Base-by-base conservation (phyloP, 92 coral and sea anemone species). In the Meandrina meandrites region DNA sequence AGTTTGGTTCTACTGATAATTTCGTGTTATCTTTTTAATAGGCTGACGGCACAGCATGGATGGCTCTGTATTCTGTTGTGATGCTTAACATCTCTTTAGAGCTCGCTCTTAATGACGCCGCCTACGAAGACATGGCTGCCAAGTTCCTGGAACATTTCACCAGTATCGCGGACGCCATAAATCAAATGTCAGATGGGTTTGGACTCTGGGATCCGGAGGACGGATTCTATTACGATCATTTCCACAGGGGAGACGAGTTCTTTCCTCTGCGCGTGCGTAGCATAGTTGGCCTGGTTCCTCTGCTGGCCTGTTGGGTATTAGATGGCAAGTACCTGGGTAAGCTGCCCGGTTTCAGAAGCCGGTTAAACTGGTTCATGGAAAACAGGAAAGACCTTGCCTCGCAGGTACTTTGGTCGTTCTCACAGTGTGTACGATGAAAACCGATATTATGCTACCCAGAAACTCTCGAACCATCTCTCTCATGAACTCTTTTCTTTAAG, bases 11-110 rank as follows among this genome's bases (percentile, higher is more conserved):
- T 18, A 57, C 60, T 18, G 22, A 57, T 21, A 8, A 57, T 18
- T 19, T 8, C 3, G 45, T 40, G 0, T 19, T 57, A 18, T 28
- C 22, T 21, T 17, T 27, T 18, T 37, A 21, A 32, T 69, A 94
- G 98, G 96, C 98, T 13, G 98, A 95, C 85, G 98, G 98, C 47
- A 95, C 98, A n/a, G 98, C 98, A 18, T 95, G 98, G 98, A 95
- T 95, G 98, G 98, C 96, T 1, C 81, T 93, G 75, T 95, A 95
- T 84, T 93, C 94, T 74, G 86, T 91, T 22, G 95, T 93, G 47
- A 95, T 95, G 98, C 93, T 95, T 19, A 88, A 90, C 82, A 95
- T 95, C 80, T 91, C 98, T 0, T 91, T 95, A 73, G 98, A 95
- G 76, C 92, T 95, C 60, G 93, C 98, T 34, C 91, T 95, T 28